A percentile compares a stretch with the other conserved stretches of the same genome.
phyloP scores from a whole-genome alignment of 1,140 invertebrate species.

The Branchinecta lynchi region DNA sequence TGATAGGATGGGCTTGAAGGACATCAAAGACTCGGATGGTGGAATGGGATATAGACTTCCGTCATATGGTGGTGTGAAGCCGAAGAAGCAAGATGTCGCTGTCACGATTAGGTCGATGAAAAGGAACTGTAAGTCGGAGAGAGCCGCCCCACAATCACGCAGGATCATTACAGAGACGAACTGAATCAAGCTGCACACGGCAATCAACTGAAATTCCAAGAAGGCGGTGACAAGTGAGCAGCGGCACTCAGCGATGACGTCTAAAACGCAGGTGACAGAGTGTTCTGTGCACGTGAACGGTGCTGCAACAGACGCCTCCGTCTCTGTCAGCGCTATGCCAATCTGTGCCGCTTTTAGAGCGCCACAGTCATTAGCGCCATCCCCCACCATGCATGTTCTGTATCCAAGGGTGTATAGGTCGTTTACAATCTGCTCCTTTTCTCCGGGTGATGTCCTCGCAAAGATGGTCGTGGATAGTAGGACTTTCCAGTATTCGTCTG shows the following conservation, averaged over 20 bases:
- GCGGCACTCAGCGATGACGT: slow-evolving; percentile 58
- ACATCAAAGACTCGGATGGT: slow-evolving; percentile 40
- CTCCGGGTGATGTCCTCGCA: slow-evolving; percentile 87
- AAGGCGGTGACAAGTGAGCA: slow-evolving; percentile 85
- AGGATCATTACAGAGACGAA: slow-evolving; percentile 83
- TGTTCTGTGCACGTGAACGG: slow-evolving; percentile 81
- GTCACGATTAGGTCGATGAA: slow-evolving; percentile 68
- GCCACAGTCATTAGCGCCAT: slow-evolving; percentile 66
- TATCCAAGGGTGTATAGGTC: slow-evolving; percentile 42
- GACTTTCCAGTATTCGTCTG: slow-evolving; percentile 47
- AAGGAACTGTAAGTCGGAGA: slow-evolving; percentile 64
- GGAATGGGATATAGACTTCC: slow-evolving; percentile 42
- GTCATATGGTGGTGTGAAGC: no score
- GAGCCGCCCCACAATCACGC: slow-evolving; percentile 58
- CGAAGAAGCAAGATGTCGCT: no score
- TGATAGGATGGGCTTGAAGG: slow-evolving; percentile 33
- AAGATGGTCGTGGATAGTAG: slow-evolving; percentile 65
- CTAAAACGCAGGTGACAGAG: slow-evolving; percentile 73
- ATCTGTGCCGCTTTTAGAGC: slow-evolving; percentile 83
- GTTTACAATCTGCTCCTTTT: slow-evolving; percentile 81
- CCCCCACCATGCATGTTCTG: slow-evolving; percentile 68
- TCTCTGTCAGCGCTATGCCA: slow-evolving; percentile 81
- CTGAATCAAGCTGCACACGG: slow-evolving; percentile 73
- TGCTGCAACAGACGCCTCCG: slow-evolving; percentile 83
- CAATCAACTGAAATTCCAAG: slow-evolving; percentile 95